phyloP scores from a whole-genome alignment of 2,797 vertebrate genomes.

The Lacerta viridis region DNA sequence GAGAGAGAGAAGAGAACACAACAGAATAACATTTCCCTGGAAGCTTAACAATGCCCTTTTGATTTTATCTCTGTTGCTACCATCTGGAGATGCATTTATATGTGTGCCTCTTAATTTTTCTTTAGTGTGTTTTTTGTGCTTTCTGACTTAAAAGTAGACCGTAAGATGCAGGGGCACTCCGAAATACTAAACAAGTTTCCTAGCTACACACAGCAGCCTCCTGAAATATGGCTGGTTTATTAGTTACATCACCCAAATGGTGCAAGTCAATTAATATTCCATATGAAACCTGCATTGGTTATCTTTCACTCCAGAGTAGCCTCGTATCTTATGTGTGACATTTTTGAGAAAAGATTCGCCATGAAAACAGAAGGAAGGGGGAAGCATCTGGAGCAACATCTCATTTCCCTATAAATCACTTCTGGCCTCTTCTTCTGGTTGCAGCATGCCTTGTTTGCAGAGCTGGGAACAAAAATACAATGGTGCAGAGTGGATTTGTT shows the following conservation, averaged over 20 bases:
- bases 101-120: slow-evolving; percentile 5
- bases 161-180: neutral
- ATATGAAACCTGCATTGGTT: slow-evolving; percentile 28
- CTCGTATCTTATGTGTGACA: slow-evolving; percentile 27
- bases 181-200: neutral
- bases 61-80: neutral
- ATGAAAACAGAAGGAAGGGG: neutral
- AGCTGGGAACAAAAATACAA: slow-evolving; percentile 29
- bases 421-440: slow-evolving; percentile 37
- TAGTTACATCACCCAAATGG: neutral
- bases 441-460: slow-evolving; percentile 49
- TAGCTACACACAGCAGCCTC: slow-evolving; percentile 4
- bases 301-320: slow-evolving; percentile 32
- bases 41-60: neutral
- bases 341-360: slow-evolving; percentile 25
- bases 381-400: neutral
- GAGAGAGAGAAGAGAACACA: neutral
- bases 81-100: neutral
- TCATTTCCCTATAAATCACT: slow-evolving; percentile 55
- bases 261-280: neutral
- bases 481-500: slow-evolving; percentile 31
- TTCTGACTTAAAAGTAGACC: slow-evolving; percentile 13
- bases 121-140: neutral
- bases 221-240: neutral
- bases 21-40: neutral